A percentile compares a stretch with the other conserved stretches of the same genome.
These are phyloP conservation scores for Theocolax elegans DNA, from an alignment of 1,140 invertebrate genomes.

Conservation along the genomic window DNA sequence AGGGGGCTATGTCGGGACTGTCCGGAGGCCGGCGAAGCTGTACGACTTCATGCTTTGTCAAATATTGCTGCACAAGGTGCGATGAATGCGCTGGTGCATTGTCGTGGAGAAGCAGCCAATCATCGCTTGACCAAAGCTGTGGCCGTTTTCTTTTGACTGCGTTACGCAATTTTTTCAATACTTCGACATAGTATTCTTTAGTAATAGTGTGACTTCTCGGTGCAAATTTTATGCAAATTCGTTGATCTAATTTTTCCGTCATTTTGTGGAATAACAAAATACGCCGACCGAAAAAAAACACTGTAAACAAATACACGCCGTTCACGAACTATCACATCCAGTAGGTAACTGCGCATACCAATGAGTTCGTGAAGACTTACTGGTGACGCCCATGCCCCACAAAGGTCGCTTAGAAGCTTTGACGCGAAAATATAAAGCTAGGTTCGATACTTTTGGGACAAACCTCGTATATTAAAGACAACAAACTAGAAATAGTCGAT, in stretches of 20 bases:
- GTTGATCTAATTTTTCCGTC: not conserved
- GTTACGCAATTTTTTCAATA: no score
- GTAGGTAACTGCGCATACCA: conserved; percentile 19
- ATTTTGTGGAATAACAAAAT: not conserved
- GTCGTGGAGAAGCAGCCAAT: not conserved
- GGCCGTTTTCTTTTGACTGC: not conserved
- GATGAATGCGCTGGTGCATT: no score
- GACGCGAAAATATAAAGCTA: not conserved
- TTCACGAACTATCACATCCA: conserved; percentile 38
- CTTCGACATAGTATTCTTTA: not conserved
- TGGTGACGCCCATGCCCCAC: not conserved
- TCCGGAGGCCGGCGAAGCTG: not conserved
- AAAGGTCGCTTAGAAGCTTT: not conserved
- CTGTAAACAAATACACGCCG: no score
- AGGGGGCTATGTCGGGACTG: no score
- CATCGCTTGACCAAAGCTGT: no score
- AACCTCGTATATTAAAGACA: conserved; percentile 1
- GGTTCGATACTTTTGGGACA: not conserved
- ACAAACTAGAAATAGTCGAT: no score
- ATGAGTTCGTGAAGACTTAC: not conserved
- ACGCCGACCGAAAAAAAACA: not conserved
- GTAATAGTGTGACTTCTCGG: no score
- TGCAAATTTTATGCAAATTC: no score
- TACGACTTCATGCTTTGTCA: not conserved
- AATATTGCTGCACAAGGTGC: not conserved